Conservation (phyloP, 2,113 vertebrate species). For the Glaucomys volans region DNA sequence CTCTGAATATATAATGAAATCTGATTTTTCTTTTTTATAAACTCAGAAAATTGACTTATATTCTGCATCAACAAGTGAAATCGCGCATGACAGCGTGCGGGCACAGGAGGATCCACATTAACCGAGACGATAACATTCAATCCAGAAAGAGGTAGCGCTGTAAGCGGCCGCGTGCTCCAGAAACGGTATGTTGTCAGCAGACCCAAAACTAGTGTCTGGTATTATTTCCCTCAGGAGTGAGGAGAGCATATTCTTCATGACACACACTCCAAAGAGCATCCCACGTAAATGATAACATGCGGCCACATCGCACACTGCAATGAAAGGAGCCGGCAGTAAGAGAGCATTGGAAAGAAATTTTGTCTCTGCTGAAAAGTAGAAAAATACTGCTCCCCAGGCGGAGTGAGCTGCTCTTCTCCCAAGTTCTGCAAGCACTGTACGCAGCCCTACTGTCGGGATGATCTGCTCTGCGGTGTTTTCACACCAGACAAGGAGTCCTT, state of each 20-base stretch:
- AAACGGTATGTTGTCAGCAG: not conserved
- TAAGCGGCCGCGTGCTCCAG: not conserved
- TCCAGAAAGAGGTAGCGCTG: not conserved
- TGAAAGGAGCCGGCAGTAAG: not conserved
- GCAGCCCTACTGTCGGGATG: not conserved
- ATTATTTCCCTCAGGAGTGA: not conserved
- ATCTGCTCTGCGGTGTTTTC: not conserved
- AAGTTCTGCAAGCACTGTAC: not conserved
- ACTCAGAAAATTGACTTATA: conserved; percentile 27
- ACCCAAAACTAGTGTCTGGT: not conserved
- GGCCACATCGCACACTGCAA: not conserved
- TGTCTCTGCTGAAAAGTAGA: not conserved
- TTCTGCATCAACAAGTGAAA: not conserved
- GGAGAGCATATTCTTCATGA: not conserved
- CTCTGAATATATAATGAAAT: not conserved
- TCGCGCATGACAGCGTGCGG: not conserved
- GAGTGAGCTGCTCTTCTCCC: not conserved
- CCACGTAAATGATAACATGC: not conserved
- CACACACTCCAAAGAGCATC: not conserved
- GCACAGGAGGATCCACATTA: not conserved
- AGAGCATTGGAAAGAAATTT: not conserved
- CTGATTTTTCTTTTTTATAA: not conserved
- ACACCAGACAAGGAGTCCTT: not conserved
- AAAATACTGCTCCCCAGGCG: not conserved
- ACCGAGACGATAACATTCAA: not conserved